Conservation (phyloP, 2,888 invertebrate genomes). For the Slavum lentiscoides region DNA sequence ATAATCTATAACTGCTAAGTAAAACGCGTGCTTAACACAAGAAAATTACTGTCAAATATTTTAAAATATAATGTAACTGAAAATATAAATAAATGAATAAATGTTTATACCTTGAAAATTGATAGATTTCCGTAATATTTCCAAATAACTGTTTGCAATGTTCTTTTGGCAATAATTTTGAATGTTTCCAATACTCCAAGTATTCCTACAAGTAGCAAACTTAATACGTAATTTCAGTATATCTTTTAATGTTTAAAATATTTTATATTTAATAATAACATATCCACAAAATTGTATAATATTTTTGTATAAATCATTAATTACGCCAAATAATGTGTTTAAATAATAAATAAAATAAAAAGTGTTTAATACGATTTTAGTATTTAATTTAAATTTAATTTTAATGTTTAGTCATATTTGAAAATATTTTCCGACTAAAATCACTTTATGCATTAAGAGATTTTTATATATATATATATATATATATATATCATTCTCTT, state of each 20-base stretch:
- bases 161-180: slow-evolving; percentile 14
- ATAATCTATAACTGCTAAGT: too few species aligned
- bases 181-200: slow-evolving; percentile 35
- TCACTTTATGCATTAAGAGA: too few species aligned
- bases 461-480: too few species aligned
- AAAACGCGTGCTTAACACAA: background rate
- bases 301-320: background rate
- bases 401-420: too few species aligned
- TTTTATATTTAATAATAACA: background rate
- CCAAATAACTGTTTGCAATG: slow-evolving; percentile 34
- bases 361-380: too few species aligned
- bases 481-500: too few species aligned
- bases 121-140: slow-evolving; percentile 43
- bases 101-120: slow-evolving; percentile 34
- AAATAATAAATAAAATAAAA: background rate
- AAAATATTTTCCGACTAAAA: background rate
- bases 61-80: background rate
- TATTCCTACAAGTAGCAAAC: slow-evolving; percentile 7
- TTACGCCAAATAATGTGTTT: background rate
- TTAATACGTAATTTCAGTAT: too few species aligned
- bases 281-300: background rate
- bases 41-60: background rate
- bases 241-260: background rate
- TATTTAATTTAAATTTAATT: too few species aligned
- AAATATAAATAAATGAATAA: background rate